These are phyloP conservation scores for Loriculus beryllinus DNA, from an alignment of 2,797 vertebrate species.

Conservation along the genomic window DNA sequence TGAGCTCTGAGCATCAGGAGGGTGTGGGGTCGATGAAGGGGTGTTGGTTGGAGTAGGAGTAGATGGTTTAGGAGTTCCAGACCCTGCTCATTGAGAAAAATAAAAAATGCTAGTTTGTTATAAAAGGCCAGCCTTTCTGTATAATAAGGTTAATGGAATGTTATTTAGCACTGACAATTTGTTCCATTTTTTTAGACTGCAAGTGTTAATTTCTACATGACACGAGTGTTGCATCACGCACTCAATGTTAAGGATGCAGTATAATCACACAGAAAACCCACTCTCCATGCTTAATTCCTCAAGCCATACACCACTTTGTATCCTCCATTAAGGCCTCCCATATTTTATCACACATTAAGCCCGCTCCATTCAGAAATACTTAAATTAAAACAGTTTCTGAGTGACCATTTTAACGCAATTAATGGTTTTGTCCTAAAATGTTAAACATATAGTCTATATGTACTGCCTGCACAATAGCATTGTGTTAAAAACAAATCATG, in stretches of 20 bases:
- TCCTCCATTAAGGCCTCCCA: conserved; percentile 29
- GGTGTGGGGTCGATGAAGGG: conserved; percentile 93
- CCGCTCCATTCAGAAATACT: conserved; percentile 3
- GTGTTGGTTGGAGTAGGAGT: conserved; percentile 95
- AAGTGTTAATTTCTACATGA: conserved; percentile 70
- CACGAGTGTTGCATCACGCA: conserved; percentile 67
- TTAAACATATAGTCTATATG: conserved; percentile 15
- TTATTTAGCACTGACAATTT: conserved; percentile 73
- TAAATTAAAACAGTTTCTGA: conserved; percentile 18
- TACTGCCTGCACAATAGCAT: conserved; percentile 26
- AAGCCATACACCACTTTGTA: conserved; percentile 22
- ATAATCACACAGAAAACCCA: conserved; percentile 65
- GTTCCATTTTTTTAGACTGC: conserved; percentile 60
- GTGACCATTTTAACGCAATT: conserved; percentile 34
- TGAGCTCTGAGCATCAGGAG: conserved; percentile 83
- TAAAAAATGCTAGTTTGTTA: conserved; percentile 82
- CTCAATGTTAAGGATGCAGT: conserved; percentile 75
- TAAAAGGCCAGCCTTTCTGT: conserved; percentile 75
- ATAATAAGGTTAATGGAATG: conserved; percentile 78
- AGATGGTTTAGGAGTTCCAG: conserved; percentile 96
- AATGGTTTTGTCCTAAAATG: conserved; percentile 14
- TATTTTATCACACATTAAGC: conserved; percentile 16
- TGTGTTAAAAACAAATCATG: neutral
- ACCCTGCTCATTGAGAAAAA: conserved; percentile 88
- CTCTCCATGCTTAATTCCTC: conserved; percentile 22